Evolutionary conservation across 2,888 invertebrate genomes (phyloP), one percentile per base, ranked within the genome.

Genomic region (Panorpa germanica): DNA sequence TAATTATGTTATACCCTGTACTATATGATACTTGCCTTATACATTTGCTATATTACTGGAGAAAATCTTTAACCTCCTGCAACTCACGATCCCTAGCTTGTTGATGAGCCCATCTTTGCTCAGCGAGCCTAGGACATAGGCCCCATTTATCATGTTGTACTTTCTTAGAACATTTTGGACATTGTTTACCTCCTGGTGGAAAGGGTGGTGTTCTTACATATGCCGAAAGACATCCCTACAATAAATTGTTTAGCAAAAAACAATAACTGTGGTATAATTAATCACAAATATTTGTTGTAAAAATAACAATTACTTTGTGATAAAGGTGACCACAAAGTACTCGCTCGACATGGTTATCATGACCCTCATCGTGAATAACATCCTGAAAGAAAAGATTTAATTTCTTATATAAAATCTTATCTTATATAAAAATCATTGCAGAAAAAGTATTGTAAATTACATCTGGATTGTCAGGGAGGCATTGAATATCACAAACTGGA

Each of bases 101-200:
- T 43, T 75, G 67, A 44, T 77, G 76, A 3, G 77, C 76, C 77
- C 78, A 78, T 27, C 76, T 59, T 27, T 69, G 64, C 49, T 78
- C 78, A 1, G 74, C 71, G 18, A 75, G 52, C 44, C 67, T 66
- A 15, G 75, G 69, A 29, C 64, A 63, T 4, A 74, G 48, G 31
- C 66, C 65, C 72, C 75, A 80, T 43, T 74, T 75, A 38, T 74
- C 73, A 44, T 78, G 77, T 40, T 64, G 71, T 35, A 80, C 65
- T 40, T 63, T 62, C 39, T 67, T 55, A 5, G 61, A 63, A 46
- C 77, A 78, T 9, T 45, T 43, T 8, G 65, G 63, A 46, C 78
- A 78, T 36, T 61, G 61, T 47, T 78, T 78, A 34, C 75, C 76
- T 31, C 69, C 73, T 55, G 47, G 67, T 41, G 64, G 61, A 54